Percentiles rank a stretch among this genome's conserved stretches.
phyloP scores from a whole-genome alignment of 2,113 vertebrate genomes.

The Rafetus swinhoei region DNA sequence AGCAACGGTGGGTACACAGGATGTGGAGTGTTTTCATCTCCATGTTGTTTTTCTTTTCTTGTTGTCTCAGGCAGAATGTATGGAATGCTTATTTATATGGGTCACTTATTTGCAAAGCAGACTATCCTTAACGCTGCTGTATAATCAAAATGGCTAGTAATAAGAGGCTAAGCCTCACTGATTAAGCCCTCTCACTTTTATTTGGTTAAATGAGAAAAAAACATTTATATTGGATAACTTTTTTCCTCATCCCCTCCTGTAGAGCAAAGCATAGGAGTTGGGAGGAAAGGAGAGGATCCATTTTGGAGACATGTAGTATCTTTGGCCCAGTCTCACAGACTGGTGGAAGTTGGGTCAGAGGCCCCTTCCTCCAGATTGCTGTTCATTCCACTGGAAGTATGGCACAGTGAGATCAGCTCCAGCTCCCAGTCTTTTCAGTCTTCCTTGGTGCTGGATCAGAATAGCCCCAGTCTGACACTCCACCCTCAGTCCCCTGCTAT shows the following conservation, averaged over 20 bases:
- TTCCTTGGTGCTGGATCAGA: not conserved
- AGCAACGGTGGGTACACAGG: constrained; percentile 3
- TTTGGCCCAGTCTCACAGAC: not conserved
- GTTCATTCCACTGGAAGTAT: not conserved
- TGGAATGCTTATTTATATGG: constrained; percentile 22
- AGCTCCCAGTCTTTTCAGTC: not conserved
- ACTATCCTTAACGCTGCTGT: constrained; percentile 43
- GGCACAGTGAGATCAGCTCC: not conserved
- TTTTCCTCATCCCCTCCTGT: not conserved
- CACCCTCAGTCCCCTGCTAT: too few species aligned
- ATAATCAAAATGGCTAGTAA: constrained; percentile 18
- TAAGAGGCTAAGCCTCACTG: not conserved
- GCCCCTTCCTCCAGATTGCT: not conserved
- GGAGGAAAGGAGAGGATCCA: not conserved
- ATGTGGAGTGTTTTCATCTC: constrained; percentile 36
- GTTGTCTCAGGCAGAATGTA: constrained; percentile 9
- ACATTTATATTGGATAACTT: not conserved
- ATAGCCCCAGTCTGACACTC: not conserved
- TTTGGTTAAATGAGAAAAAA: not conserved
- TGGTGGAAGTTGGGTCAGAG: not conserved
- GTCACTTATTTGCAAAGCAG: constrained; percentile 42
- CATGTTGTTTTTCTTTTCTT: constrained; percentile 25
- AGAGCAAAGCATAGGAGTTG: not conserved
- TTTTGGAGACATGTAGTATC: not conserved
- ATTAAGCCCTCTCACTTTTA: not conserved